phyloP scores from a whole-genome alignment of 2,113 vertebrate genomes.

The Tragelaphus scriptus region DNA sequence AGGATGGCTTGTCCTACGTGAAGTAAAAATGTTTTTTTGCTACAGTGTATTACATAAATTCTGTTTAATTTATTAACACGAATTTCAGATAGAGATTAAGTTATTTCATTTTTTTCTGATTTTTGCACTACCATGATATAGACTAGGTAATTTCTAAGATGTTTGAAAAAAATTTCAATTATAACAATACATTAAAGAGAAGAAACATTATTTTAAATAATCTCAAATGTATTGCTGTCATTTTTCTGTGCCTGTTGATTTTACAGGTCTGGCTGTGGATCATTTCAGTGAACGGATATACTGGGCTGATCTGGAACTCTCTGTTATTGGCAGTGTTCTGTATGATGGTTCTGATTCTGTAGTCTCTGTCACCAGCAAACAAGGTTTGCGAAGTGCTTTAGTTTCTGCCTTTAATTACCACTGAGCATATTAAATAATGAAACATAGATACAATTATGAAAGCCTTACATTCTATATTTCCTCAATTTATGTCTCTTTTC shows the following conservation, averaged over 20 bases:
- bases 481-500: neutral
- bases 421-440: neutral
- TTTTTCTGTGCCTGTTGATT: slow-evolving; percentile 34
- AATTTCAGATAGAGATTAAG: neutral
- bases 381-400: slow-evolving; percentile 82
- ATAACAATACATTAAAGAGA: neutral
- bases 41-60: neutral
- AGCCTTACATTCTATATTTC: neutral
- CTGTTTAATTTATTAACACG: neutral
- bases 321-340: slow-evolving; percentile 92
- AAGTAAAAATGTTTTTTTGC: neutral
- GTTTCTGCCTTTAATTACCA: neutral
- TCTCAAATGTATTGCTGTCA: neutral
- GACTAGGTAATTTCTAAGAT: neutral
- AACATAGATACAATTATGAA: neutral
- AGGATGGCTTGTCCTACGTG: neutral
- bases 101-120: neutral
- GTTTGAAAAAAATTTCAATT: neutral
- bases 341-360: slow-evolving; percentile 92
- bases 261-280: slow-evolving; percentile 93
- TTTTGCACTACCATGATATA: neutral
- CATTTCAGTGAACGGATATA: slow-evolving; percentile 95
- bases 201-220: neutral
- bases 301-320: slow-evolving; percentile 97
- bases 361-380: slow-evolving; percentile 88